Evolutionary conservation across 1,140 invertebrate genomes (phyloP).

Genomic region (Acromyrmex charruanus): DNA sequence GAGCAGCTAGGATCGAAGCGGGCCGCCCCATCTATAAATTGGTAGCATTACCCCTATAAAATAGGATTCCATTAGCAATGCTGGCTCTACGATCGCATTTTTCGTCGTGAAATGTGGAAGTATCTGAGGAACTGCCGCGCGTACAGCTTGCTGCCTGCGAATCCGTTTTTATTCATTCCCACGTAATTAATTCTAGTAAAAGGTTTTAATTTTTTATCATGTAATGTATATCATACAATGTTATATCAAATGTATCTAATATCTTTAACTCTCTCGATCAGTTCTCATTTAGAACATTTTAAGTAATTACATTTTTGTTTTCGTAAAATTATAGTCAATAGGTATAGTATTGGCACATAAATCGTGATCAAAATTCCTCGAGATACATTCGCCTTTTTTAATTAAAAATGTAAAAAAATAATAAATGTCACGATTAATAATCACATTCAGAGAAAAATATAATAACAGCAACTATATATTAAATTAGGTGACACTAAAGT

Average conservation of each 20-base stretch:
- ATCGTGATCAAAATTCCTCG: not conserved
- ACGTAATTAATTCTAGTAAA: not conserved
- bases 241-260: not conserved
- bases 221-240: not conserved
- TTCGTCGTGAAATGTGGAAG: slow-evolving; percentile 15
- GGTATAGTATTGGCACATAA: not conserved
- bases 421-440: not conserved
- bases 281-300: not conserved
- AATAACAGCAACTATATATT: too few species aligned
- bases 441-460: slow-evolving; percentile 19
- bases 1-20: slow-evolving; percentile 29
- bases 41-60: slow-evolving; percentile 37
- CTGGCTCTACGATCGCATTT: slow-evolving; percentile 27
- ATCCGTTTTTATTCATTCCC: slow-evolving; percentile 29
- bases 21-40: slow-evolving; percentile 46
- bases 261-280: not conserved
- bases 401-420: slow-evolving; percentile 11
- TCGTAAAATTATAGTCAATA: not conserved
- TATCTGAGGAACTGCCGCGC: not conserved
- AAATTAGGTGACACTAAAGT: too few species aligned
- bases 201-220: slow-evolving; percentile 28
- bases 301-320: not conserved
- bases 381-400: not conserved
- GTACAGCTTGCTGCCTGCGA: not conserved
- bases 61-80: slow-evolving; percentile 57